Evolutionary conservation across 2,888 invertebrate species (phyloP).

Genomic region (Julus scanicus): DNA sequence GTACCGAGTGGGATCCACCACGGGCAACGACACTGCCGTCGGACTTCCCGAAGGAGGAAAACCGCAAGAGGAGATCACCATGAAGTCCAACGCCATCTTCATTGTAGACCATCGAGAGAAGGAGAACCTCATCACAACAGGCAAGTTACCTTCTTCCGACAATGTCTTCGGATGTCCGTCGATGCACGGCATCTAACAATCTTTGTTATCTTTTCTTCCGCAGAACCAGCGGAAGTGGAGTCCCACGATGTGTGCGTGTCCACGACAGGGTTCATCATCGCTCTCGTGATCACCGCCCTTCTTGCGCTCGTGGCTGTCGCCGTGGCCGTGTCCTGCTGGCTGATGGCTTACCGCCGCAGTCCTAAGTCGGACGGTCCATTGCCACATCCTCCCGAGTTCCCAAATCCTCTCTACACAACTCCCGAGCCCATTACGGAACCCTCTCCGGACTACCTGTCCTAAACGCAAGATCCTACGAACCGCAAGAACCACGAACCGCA

Average conservation of each 20-base stretch:
- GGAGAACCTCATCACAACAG: conserved; percentile 55
- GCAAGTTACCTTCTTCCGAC: background rate
- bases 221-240: conserved; percentile 69
- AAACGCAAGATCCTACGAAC: background rate
- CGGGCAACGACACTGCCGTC: conserved; percentile 47
- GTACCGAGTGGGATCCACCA: conserved; percentile 36
- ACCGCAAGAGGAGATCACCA: conserved; percentile 90
- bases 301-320: conserved; percentile 93
- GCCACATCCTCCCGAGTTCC: conserved; percentile 95
- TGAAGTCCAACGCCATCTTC: conserved; percentile 89
- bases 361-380: conserved; percentile 89
- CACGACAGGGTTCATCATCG: conserved; percentile 91
- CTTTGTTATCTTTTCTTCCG: conserved; percentile 58
- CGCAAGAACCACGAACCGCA: too few relatives aligned
- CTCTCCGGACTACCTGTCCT: conserved; percentile 78
- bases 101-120: conserved; percentile 78
- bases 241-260: conserved; percentile 89
- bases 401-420: conserved; percentile 89
- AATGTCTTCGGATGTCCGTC: too few relatives aligned
- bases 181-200: too few relatives aligned
- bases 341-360: conserved; percentile 90
- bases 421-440: conserved; percentile 84
- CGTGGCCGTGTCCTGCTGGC: conserved; percentile 94
- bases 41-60: conserved; percentile 71
- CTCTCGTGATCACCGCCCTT: conserved; percentile 89